A percentile compares a stretch with the other conserved stretches of the same genome.
Evolutionary conservation across 2,888 invertebrate species (phyloP).

Genomic region (Cosmopolites sordidus): DNA sequence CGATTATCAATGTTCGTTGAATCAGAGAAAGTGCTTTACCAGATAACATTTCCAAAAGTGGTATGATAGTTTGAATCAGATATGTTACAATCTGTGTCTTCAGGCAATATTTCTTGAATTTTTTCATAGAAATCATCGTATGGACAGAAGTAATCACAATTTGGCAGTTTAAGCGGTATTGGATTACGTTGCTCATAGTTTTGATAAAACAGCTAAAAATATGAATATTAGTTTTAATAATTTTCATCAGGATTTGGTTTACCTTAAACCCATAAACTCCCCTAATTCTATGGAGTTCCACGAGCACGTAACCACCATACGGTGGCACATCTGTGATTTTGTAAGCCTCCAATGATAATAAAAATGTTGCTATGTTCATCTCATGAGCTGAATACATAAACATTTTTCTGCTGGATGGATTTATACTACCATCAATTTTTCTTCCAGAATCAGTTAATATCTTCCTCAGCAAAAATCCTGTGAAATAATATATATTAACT

Average conservation of each 20-base stretch:
- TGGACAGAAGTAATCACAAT: slow-evolving; percentile 11
- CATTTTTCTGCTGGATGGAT: slow-evolving; percentile 25
- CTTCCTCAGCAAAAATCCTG: slow-evolving; percentile 37
- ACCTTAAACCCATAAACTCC: slow-evolving; percentile 28
- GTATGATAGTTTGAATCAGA: too few species aligned
- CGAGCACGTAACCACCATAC: slow-evolving; percentile 25
- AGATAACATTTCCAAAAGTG: too few species aligned
- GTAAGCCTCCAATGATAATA: slow-evolving; percentile 24
- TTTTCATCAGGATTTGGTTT: neutral
- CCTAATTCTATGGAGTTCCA: slow-evolving; percentile 30
- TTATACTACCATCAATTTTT: slow-evolving; percentile 21
- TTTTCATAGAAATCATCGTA: slow-evolving; percentile 6
- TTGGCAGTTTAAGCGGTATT: slow-evolving; percentile 9
- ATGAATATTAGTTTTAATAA: neutral
- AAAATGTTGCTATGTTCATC: slow-evolving; percentile 21
- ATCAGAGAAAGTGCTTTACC: too few species aligned
- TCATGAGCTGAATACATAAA: slow-evolving; percentile 32
- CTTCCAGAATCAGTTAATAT: slow-evolving; percentile 21
- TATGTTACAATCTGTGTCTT: slow-evolving; percentile 5
- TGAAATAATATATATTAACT: neutral
- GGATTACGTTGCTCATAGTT: slow-evolving; percentile 21
- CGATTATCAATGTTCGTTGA: too few species aligned
- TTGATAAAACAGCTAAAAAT: slow-evolving; percentile 30
- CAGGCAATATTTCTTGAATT: slow-evolving; percentile 5
- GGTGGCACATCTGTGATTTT: slow-evolving; percentile 19